Percentiles rank a stretch among this genome's conserved stretches.
Evolutionary conservation across 2,888 invertebrate genomes (phyloP).

Genomic region (Automeris io): DNA sequence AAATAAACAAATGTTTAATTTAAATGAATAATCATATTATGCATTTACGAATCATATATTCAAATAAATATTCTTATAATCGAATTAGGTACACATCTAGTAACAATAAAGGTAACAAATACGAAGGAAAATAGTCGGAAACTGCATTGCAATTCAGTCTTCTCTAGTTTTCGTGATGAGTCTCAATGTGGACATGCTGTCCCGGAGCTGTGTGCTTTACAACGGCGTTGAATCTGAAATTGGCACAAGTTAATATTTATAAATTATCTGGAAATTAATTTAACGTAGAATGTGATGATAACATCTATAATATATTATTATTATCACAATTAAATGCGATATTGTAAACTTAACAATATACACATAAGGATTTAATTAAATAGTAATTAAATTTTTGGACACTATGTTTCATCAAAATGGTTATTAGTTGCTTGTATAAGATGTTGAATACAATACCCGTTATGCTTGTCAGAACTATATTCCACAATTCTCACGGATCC

Average conservation of each 20-base stretch:
- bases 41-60: slow-evolving; percentile 14
- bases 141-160: slow-evolving; percentile 25
- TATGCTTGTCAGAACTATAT: slow-evolving; percentile 77
- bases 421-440: too few species aligned
- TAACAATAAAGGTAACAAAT: slow-evolving; percentile 39
- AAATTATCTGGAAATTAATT: neutral
- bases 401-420: too few species aligned
- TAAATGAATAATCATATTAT: neutral
- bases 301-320: too few species aligned
- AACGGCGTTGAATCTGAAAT: slow-evolving; percentile 74
- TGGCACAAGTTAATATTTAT: slow-evolving; percentile 9
- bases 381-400: too few species aligned
- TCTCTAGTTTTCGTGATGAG: slow-evolving; percentile 50
- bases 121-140: slow-evolving; percentile 15
- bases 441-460: slow-evolving; percentile 68
- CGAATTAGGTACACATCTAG: slow-evolving; percentile 57
- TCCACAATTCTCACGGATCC: slow-evolving; percentile 79
- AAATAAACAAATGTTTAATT: too few species aligned
- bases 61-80: slow-evolving; percentile 24
- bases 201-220: slow-evolving; percentile 74
- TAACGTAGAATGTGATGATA: too few species aligned
- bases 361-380: too few species aligned
- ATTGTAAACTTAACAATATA: too few species aligned
- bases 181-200: slow-evolving; percentile 55
- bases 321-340: neutral